Evolutionary conservation across 2,113 vertebrate genomes (phyloP), one percentile per base, ranked within the genome.

Genomic region (Eulacestoma nigropectus): DNA sequence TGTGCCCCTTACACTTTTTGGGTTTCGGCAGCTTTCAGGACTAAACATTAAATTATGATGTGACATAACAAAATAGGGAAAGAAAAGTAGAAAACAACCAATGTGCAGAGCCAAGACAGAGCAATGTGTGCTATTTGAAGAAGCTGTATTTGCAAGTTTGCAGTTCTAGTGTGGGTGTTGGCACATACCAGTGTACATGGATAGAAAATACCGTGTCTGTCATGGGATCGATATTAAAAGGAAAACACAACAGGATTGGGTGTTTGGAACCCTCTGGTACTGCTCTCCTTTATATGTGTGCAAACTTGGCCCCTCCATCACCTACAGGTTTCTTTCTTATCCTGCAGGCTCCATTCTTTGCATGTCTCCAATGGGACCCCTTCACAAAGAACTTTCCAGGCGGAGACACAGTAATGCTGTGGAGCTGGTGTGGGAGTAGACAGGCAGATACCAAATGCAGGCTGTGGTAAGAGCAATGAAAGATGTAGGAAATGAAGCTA

Each of bases 281-380:
- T 53, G 3, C 37, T 32, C 4, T 41, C 25, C 23, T 76, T 79
- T 10, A 6, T 13, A 17, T 10, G 7, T 29, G 9, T 60, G 33
- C 33, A 63, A 42, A 79, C 11, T 5, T 12, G 22, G 11, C 18
- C 39, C 11, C 35, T 63, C 20, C 8, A 7, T 35, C 35, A 32
- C n/a, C 37, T 22, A 35, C 53, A n/a, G 11, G 15, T 6, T 29
- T 22, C 19, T 73, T 72, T 32, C 70, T 79, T 60, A 65, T 76
- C 1, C 0, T 47, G n/a, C 20, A 63, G 1, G n/a, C 33, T 84
- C 64, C 15, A 6, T 84, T 63, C 33, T 50, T 23, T 35, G 26
- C 0, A 0, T 39, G 1, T 41, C 33, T 67, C 6, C 30, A 56
- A 7, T 0, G 16, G 33, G 56, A 4, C 3, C 14, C 13, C 17